These are phyloP conservation scores for Pangasius sanitwongsei DNA, from an alignment of 2,797 vertebrate species.

Conservation along the genomic window DNA sequence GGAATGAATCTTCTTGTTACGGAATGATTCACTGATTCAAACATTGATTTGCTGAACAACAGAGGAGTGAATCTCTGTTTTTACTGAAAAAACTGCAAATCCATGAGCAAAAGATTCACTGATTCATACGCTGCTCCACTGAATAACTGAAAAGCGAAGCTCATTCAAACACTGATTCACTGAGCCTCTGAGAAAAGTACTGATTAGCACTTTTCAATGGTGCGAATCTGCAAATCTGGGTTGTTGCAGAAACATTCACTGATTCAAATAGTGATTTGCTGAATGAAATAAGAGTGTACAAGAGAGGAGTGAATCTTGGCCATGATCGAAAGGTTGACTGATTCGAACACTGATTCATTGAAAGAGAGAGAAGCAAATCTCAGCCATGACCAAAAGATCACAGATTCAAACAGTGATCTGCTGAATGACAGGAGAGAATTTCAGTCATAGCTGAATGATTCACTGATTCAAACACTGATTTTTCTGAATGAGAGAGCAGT, in stretches of 20 bases:
- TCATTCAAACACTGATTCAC: background rate
- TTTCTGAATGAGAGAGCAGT: background rate
- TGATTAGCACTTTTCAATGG: background rate
- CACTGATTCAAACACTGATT: background rate
- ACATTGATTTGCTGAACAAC: background rate
- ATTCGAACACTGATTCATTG: background rate
- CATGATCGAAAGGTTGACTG: background rate
- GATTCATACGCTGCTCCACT: background rate
- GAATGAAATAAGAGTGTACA: background rate
- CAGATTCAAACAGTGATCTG: background rate
- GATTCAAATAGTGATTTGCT: background rate
- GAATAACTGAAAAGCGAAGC: background rate
- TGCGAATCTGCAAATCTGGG: background rate
- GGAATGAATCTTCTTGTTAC: background rate
- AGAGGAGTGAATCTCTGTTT: background rate
- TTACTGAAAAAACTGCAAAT: background rate
- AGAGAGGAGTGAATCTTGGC: background rate
- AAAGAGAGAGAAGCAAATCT: background rate
- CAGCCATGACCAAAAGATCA: background rate
- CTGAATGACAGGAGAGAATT: background rate
- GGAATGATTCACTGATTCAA: constrained; percentile 52
- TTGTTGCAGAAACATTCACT: background rate
- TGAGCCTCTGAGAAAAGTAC: background rate
- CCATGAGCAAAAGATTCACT: background rate
- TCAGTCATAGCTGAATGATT: background rate